Evolutionary conservation across 1,140 invertebrate species (phyloP).

Genomic region (Megathymus violae): DNA sequence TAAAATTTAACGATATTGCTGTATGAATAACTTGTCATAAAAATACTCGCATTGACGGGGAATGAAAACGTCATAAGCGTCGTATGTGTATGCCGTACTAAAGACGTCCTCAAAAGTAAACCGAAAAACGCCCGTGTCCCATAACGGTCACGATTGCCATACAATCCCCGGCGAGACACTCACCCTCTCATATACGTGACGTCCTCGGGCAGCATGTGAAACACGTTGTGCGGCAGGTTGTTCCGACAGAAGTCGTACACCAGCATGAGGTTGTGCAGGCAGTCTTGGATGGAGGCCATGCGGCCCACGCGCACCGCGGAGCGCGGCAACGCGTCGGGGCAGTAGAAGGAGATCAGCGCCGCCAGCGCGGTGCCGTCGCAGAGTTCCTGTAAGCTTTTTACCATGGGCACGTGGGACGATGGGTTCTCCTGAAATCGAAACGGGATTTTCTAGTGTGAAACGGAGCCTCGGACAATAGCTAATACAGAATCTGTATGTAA

Average conservation of each 20-base stretch:
- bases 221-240: conserved; percentile 94
- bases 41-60: too few relatives aligned
- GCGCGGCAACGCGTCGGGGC: conserved; percentile 93
- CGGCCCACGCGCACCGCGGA: conserved; percentile 88
- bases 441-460: too few relatives aligned
- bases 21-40: too few relatives aligned
- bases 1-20: too few relatives aligned
- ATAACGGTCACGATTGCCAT: too few relatives aligned
- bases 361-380: conserved; percentile 96
- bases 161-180: too few relatives aligned
- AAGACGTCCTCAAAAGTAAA: too few relatives aligned
- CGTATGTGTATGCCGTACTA: too few relatives aligned
- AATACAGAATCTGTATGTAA: too few relatives aligned
- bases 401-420: conserved; percentile 58
- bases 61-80: too few relatives aligned
- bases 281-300: conserved; percentile 89
- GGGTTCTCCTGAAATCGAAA: conserved; percentile 57
- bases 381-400: conserved; percentile 86
- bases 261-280: conserved; percentile 96
- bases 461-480: too few relatives aligned
- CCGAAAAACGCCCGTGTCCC: too few relatives aligned
- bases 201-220: conserved; percentile 98
- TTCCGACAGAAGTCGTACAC: conserved; percentile 94
- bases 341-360: conserved; percentile 96
- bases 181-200: conserved; percentile 97